Percentiles rank a stretch among this genome's conserved stretches.
phyloP scores from a whole-genome alignment of 2,888 invertebrate genomes.

The Caenorhabditis sp. region DNA sequence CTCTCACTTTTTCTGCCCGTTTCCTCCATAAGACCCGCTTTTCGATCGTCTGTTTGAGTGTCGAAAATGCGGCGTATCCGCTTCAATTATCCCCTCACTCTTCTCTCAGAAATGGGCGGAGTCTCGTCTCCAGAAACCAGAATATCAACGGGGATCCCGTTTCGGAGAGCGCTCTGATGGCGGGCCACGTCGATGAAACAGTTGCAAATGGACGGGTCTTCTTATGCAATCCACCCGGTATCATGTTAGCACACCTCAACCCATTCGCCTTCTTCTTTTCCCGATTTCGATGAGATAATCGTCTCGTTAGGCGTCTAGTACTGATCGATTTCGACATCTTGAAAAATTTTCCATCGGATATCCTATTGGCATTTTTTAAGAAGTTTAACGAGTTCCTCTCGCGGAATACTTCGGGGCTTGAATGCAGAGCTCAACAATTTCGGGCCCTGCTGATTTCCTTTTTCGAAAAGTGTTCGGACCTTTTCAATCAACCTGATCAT shows the following conservation, averaged over 20 bases:
- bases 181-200: neutral
- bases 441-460: too few relatives aligned
- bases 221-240: constrained; percentile 10
- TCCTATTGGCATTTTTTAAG: neutral
- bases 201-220: constrained; percentile 7
- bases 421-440: too few relatives aligned
- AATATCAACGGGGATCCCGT: constrained; percentile 8
- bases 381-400: too few relatives aligned
- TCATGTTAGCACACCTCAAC: neutral
- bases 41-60: constrained; percentile 34
- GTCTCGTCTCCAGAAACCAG: constrained; percentile 10
- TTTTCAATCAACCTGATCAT: too few relatives aligned
- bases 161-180: neutral
- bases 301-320: neutral
- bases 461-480: too few relatives aligned
- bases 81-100: constrained; percentile 31
- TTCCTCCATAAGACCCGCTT: constrained; percentile 32
- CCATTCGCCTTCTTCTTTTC: neutral
- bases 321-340: constrained; percentile 1
- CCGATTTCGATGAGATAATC: constrained; percentile 2
- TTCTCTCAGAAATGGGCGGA: constrained; percentile 1
- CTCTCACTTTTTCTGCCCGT: constrained; percentile 19
- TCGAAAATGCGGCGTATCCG: constrained; percentile 43
- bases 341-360: neutral
- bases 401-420: too few relatives aligned